A percentile compares a stretch with the other conserved stretches of the same genome.
These are phyloP conservation scores for Cosmia trapezina DNA, from an alignment of 2,888 invertebrate genomes.

Conservation along the genomic window DNA sequence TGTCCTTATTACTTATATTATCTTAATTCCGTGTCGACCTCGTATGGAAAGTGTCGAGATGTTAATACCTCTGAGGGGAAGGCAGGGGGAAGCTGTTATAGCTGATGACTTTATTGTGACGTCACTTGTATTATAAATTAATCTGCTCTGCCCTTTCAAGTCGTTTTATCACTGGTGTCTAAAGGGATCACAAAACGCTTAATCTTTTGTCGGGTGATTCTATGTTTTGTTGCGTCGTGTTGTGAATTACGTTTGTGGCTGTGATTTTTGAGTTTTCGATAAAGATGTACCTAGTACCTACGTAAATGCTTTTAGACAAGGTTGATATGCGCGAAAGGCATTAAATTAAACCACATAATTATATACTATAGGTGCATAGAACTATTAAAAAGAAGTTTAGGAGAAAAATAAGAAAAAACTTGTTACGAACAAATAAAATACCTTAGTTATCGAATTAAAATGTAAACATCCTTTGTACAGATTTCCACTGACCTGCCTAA, in stretches of 20 bases:
- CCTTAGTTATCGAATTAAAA: too few species aligned
- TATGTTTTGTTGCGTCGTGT: background rate
- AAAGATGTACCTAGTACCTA: background rate
- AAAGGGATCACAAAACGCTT: constrained; percentile 7
- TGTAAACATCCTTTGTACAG: too few species aligned
- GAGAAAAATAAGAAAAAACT: too few species aligned
- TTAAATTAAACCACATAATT: too few species aligned
- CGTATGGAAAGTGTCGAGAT: constrained; percentile 53
- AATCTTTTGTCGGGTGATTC: background rate
- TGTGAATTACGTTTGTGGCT: background rate
- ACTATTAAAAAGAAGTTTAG: too few species aligned
- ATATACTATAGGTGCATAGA: too few species aligned
- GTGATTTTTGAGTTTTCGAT: background rate
- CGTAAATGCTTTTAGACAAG: too few species aligned
- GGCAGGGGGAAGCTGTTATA: constrained; percentile 9
- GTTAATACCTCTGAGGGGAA: constrained; percentile 42
- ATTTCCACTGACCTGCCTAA: too few species aligned
- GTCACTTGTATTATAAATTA: constrained; percentile 55
- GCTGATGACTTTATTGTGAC: constrained; percentile 55
- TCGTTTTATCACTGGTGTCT: constrained; percentile 30
- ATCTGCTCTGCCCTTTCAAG: constrained; percentile 38
- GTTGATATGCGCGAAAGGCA: too few species aligned
- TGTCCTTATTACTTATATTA: constrained; percentile 55
- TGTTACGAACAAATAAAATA: too few species aligned
- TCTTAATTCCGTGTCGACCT: constrained; percentile 62